Conservation (phyloP, 2,888 invertebrate genomes). For the Morpho achilles region DNA sequence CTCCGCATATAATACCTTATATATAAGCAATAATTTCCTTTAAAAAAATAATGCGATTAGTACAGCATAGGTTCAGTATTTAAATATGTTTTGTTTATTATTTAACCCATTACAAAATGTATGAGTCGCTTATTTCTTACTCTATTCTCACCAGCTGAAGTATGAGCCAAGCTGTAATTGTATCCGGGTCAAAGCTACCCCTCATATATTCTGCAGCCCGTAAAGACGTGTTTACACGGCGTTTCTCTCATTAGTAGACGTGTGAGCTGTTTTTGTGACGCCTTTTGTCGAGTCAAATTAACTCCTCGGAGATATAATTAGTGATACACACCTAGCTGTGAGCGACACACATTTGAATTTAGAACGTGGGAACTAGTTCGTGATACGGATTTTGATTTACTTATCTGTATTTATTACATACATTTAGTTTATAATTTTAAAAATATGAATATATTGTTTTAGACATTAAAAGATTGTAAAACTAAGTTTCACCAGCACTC, state of each 20-base stretch:
- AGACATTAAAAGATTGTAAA: background rate
- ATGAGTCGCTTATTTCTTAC: no score
- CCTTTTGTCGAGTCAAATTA: conserved; percentile 22
- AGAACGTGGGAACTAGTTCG: background rate
- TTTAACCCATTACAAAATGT: no score
- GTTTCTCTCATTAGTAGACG: conserved; percentile 24
- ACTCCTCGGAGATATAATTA: conserved; percentile 19
- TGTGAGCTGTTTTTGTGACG: conserved; percentile 22
- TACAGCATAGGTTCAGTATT: no score
- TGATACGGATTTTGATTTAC: background rate
- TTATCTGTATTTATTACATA: background rate
- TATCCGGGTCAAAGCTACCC: conserved; percentile 20
- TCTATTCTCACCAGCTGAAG: conserved; percentile 3
- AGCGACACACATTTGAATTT: conserved; percentile 1
- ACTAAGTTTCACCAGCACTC: background rate
- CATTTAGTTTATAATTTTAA: background rate
- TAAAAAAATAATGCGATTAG: no score
- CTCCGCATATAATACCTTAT: no score
- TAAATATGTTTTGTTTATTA: no score
- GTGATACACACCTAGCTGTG: conserved; percentile 12
- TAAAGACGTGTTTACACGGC: conserved; percentile 24
- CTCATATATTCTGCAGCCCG: conserved; percentile 22
- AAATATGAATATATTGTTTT: background rate
- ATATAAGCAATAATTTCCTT: no score
- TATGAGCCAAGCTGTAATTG: conserved; percentile 2